phyloP scores from a whole-genome alignment of 2,888 invertebrate species.

The Dryomyza anilis region DNA sequence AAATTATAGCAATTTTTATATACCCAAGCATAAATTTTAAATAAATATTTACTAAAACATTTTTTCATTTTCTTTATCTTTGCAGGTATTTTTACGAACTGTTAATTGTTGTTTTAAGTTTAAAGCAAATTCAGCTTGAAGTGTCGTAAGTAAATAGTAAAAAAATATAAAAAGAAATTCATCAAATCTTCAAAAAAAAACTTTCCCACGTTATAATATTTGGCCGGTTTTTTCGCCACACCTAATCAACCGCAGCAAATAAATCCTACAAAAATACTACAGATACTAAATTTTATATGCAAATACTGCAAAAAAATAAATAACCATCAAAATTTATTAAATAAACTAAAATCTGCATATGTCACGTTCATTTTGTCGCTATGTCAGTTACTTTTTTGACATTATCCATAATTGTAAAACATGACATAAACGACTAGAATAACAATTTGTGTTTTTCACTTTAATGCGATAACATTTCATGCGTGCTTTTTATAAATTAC shows the following conservation, averaged over 20 bases:
- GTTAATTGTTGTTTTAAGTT: neutral
- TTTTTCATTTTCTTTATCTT: too few species aligned
- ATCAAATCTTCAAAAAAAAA: neutral
- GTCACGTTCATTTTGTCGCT: conserved; percentile 8
- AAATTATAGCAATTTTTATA: neutral
- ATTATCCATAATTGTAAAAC: neutral
- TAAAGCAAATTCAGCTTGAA: neutral
- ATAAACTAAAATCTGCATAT: conserved; percentile 4
- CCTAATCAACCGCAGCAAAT: too few species aligned
- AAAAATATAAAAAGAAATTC: too few species aligned
- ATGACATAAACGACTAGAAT: neutral
- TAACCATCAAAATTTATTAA: neutral
- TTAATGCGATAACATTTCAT: too few species aligned
- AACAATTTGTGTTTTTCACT: too few species aligned
- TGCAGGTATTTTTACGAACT: neutral
- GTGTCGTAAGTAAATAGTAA: neutral
- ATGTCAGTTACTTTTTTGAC: neutral
- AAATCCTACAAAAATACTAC: conserved; percentile 1
- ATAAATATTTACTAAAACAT: too few species aligned
- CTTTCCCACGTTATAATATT: neutral
- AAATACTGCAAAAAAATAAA: neutral
- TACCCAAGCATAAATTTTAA: too few species aligned
- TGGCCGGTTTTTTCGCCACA: neutral
- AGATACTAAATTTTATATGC: neutral
- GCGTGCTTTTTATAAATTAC: too few species aligned